Evolutionary conservation across 2,888 invertebrate species (phyloP), one percentile per base, ranked within the genome.

Genomic region (Ommatoiulus sabulosus): DNA sequence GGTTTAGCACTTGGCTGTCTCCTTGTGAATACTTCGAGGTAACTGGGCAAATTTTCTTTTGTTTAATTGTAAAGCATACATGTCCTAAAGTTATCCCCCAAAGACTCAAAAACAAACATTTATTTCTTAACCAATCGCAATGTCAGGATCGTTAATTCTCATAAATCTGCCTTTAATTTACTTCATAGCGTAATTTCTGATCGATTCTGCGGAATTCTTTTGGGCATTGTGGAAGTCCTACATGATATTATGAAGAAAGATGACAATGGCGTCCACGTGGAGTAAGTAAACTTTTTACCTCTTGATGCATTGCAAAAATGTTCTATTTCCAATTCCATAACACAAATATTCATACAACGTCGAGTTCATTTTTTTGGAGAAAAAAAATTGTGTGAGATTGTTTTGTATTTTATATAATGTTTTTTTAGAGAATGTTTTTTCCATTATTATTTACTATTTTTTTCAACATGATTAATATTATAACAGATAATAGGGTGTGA

Each of bases 231-330:
- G 0, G 96, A 97, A 92, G 95, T 96, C 0, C 93, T 97, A 85
- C 96, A 96, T 92, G 97, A 97, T 91, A 95, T 97, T 86, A 95
- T 95, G 93, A 95, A 95, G 91, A 94, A 94, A 44, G 96, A 96
- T 91, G 95, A 95, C 72, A 94, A 93, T 90, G 95, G 95, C n/a
- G 92, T 93, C 63, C 94, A 93, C 91, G 91, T 94, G 35, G 95
- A 95, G 95, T 95, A 92, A 92, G 92, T 91, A 24, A 43, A 84
- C 10, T 10, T 44, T n/a, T 86, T 86, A 44, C 12, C 44, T 24
- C 6, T 24, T 44, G 4, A 57, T 17, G 4, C 17, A 35, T 35
- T 35, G 4, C 57, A 57, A 48, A 48, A 7, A 48, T 17, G 52
- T 15, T 52, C 52, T 52, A 12, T 52, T 15, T 52, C 17, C 4